Conservation (phyloP, 2,113 vertebrate species). For the Elephas maximus region DNA sequence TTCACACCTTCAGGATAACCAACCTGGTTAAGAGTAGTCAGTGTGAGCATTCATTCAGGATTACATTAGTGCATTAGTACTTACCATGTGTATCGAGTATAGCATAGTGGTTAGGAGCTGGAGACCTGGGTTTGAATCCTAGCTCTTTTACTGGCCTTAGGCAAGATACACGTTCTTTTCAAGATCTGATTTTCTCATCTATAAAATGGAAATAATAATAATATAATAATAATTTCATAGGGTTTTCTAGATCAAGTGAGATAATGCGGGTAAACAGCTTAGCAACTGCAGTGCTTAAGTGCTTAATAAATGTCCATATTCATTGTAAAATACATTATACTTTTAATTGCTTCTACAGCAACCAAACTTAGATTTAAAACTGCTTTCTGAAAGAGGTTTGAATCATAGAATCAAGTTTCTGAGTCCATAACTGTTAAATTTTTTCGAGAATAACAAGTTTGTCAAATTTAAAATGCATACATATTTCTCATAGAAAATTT, state of each 20-base stretch:
- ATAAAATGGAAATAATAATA: constrained; percentile 2
- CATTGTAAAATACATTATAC: constrained; percentile 30
- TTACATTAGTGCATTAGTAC: neutral
- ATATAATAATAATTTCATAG: constrained; percentile 24
- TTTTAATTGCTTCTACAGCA: constrained; percentile 11
- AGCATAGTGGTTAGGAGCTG: neutral
- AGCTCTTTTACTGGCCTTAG: neutral
- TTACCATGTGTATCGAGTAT: neutral
- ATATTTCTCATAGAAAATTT: constrained; percentile 45
- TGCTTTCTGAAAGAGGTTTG: constrained; percentile 20
- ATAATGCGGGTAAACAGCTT: neutral
- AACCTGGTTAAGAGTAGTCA: neutral
- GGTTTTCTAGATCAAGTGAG: neutral
- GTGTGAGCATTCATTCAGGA: neutral
- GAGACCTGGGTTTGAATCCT: constrained; percentile 32
- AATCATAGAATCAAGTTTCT: constrained; percentile 30
- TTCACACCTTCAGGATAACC: constrained; percentile 23
- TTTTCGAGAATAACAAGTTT: neutral
- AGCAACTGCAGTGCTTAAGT: neutral
- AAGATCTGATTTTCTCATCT: constrained; percentile 41
- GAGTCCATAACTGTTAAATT: neutral
- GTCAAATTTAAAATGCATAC: neutral
- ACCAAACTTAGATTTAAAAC: constrained; percentile 45
- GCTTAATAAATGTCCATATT: constrained; percentile 18
- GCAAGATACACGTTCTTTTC: constrained; percentile 14